Conservation (phyloP, 1,140 invertebrate genomes). For the Drosophila cardini region DNA sequence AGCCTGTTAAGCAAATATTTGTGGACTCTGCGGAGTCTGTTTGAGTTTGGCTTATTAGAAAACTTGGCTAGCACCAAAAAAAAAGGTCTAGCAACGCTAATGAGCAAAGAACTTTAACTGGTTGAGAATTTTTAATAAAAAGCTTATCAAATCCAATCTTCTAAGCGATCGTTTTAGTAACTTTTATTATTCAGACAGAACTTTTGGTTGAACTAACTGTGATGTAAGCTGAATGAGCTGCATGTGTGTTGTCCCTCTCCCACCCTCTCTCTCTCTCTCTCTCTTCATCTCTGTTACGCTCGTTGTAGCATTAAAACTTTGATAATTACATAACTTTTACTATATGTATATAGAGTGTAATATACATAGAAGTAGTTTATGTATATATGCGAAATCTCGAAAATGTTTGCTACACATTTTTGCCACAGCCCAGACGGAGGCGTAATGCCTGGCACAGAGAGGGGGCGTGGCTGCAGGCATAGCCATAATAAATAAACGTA, state of each 20-base stretch:
- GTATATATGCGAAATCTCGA: constrained; percentile 59
- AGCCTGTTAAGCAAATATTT: constrained; percentile 31
- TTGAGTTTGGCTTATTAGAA: constrained; percentile 28
- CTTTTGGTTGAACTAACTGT: constrained; percentile 19
- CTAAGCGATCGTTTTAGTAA: constrained; percentile 1
- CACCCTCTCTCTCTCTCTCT: not conserved
- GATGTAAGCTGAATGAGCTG: constrained; percentile 27
- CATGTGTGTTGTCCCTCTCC: not conserved
- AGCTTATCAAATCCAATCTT: constrained; percentile 14
- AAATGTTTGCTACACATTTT: constrained; percentile 76
- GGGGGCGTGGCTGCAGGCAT: constrained; percentile 37
- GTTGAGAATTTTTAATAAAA: constrained; percentile 14
- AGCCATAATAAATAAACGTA: constrained; percentile 79
- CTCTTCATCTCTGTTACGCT: constrained; percentile 32
- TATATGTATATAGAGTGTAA: constrained; percentile 22
- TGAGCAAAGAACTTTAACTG: constrained; percentile 1
- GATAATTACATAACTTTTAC: constrained; percentile 81
- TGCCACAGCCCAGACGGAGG: constrained; percentile 52
- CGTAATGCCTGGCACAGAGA: not conserved
- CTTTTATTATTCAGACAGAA: constrained; percentile 1
- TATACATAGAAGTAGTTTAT: constrained; percentile 6
- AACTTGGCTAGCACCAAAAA: constrained; percentile 32
- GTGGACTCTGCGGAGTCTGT: constrained; percentile 11
- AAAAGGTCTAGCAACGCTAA: constrained; percentile 1
- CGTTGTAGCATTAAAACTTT: constrained; percentile 77